A percentile compares a stretch with the other conserved stretches of the same genome.
phyloP scores from a whole-genome alignment of 2,113 vertebrate genomes.

The Ammodytes marinus region DNA sequence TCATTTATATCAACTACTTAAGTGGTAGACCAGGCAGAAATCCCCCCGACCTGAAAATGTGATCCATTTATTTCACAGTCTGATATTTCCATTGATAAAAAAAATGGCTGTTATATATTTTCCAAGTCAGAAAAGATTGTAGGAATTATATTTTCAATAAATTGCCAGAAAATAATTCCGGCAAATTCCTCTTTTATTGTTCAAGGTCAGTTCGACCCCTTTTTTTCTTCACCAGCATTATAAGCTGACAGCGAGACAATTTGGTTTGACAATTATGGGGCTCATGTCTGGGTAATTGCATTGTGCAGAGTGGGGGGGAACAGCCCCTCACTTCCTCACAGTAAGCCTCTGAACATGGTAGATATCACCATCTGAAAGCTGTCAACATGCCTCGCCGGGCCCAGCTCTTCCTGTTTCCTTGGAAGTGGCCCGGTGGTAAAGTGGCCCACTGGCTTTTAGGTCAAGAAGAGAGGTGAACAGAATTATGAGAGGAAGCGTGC shows the following conservation, averaged over 20 bases:
- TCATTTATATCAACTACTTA: slow-evolving; percentile 57
- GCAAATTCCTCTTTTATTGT: slow-evolving; percentile 45
- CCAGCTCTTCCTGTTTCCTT: slow-evolving; percentile 78
- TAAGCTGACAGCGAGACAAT: slow-evolving; percentile 55
- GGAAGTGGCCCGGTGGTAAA: slow-evolving; percentile 74
- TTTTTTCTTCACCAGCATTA: slow-evolving; percentile 11
- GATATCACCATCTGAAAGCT: slow-evolving; percentile 76
- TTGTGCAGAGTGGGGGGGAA: slow-evolving; percentile 65
- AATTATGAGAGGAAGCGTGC: slow-evolving; percentile 84
- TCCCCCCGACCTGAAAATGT: slow-evolving; percentile 43
- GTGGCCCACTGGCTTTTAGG: slow-evolving; percentile 80
- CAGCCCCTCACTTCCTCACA: slow-evolving; percentile 59
- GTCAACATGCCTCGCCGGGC: slow-evolving; percentile 66
- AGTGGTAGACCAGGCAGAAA: slow-evolving; percentile 60
- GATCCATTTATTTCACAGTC: slow-evolving; percentile 57
- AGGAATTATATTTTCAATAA: slow-evolving; percentile 37
- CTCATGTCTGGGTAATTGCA: slow-evolving; percentile 64
- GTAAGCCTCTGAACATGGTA: slow-evolving; percentile 66
- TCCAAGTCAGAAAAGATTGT: slow-evolving; percentile 30
- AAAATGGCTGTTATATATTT: slow-evolving; percentile 31
- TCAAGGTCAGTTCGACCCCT: slow-evolving; percentile 17
- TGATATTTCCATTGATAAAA: slow-evolving; percentile 65
- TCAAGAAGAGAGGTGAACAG: slow-evolving; percentile 83
- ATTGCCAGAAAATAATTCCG: slow-evolving; percentile 57
- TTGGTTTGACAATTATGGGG: slow-evolving; percentile 69